These are phyloP conservation scores for Lerema accius DNA, from an alignment of 1,140 invertebrate genomes.

Conservation along the genomic window DNA sequence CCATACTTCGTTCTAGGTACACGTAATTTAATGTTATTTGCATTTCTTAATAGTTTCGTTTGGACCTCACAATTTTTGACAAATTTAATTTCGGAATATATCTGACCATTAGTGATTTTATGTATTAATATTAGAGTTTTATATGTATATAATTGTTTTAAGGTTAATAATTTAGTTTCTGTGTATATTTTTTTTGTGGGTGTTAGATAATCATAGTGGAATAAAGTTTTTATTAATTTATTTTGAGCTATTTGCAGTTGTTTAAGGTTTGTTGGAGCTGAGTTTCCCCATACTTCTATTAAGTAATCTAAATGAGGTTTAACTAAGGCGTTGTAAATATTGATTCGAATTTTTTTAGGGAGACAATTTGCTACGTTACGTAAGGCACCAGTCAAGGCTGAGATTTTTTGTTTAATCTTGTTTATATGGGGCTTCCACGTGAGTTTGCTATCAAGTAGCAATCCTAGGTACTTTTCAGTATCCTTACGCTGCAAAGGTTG, in stretches of 20 bases:
- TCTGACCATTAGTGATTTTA: too few species aligned
- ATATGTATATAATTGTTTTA: conserved; percentile 29
- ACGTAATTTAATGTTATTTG: too few species aligned
- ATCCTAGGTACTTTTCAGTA: conserved; percentile 19
- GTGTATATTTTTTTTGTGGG: conserved; percentile 13
- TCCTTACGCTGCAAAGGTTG: conserved; percentile 9
- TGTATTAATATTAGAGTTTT: too few species aligned
- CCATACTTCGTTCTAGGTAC: too few species aligned
- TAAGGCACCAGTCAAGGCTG: conserved; percentile 4
- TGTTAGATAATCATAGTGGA: conserved; percentile 27
- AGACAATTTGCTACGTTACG: conserved; percentile 33
- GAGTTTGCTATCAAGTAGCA: conserved; percentile 22
- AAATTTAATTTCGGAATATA: too few species aligned
- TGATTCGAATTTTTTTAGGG: conserved; percentile 33
- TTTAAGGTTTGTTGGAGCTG: conserved; percentile 3
- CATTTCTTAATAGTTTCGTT: too few species aligned
- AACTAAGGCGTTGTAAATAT: conserved; percentile 24
- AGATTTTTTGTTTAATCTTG: conserved; percentile 13
- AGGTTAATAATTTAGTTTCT: conserved; percentile 23
- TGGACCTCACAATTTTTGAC: too few species aligned
- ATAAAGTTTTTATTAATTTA: conserved; percentile 36
- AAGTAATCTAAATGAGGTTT: conserved; percentile 39
- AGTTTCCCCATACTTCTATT: conserved; percentile 31
- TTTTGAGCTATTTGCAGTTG: conserved; percentile 15
- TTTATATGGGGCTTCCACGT: conserved; percentile 33